Evolutionary conservation across 2,888 invertebrate genomes (phyloP), one percentile per base, ranked within the genome.

Genomic region (Graphium colonna): DNA sequence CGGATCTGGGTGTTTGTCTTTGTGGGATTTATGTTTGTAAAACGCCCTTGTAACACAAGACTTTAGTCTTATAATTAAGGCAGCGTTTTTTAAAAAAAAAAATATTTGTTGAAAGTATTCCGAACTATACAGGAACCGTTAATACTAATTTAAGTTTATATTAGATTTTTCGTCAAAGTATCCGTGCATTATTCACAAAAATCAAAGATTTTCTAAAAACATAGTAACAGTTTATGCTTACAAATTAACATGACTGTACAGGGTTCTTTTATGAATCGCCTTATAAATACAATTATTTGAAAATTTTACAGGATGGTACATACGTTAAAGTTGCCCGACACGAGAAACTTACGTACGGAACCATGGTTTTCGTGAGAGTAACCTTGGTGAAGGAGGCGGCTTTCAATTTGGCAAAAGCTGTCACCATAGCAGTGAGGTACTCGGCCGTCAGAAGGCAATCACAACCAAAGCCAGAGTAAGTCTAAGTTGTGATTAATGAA

Each of bases 321-420:
- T 97, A 96, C 70, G 92, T 96, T 0, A 94, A 95, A 71, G 72
- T 73, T 9, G 93, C 96, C 0, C 91, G 93, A 17, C 94, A 94
- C 62, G 93, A 93, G 48, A 96, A 96, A 72, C 86, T 97, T 46
- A 92, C 97, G 0, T 92, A 92, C 57, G 96, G 96, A 61, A 92
- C 95, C 3, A 97, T 97, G 97, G 95, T 98, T 78, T 95, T 97
- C 73, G 96, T 98, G 0, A 91, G 98, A 45, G 96, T 97, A 1
- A 92, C 94, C 7, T 86, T 98, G 55, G 93, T 97, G 1, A 92
- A 92, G 49, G 96, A 96, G 71, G 92, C 94, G 12, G 92, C 94
- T 0, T 91, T 91, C 62, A 94, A 93, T 68, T 81, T 98, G 57
- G 92, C 94, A 8, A 95, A 95, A 76, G 96, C 97, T 0, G 92